A percentile compares a stretch with the other conserved stretches of the same genome.
Evolutionary conservation across 2,113 vertebrate species (phyloP).

Genomic region (Xenopus laevis): DNA sequence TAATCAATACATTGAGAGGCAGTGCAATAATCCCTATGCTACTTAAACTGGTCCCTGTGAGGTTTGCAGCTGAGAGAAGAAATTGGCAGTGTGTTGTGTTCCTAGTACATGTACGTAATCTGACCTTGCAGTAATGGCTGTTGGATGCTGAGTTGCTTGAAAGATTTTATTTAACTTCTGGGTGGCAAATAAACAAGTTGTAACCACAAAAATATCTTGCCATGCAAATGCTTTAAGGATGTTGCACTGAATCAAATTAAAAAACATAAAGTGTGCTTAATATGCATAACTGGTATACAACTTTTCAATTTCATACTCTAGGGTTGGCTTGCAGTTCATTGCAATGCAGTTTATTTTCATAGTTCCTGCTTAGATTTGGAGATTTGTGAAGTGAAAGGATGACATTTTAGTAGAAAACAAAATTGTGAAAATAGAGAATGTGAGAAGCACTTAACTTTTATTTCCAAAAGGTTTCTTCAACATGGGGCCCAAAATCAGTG

Average conservation of each 20-base stretch:
- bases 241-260: background rate
- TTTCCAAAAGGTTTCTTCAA: too few relatives aligned
- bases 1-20: slow-evolving; percentile 19
- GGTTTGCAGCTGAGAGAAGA: slow-evolving; percentile 24
- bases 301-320: too few relatives aligned
- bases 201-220: slow-evolving; percentile 25
- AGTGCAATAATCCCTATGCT: slow-evolving; percentile 7
- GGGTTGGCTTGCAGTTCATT: too few relatives aligned
- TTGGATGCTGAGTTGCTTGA: slow-evolving; percentile 13
- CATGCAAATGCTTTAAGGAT: background rate
- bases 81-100: slow-evolving; percentile 34
- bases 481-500: too few relatives aligned
- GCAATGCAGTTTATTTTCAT: too few relatives aligned
- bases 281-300: too few relatives aligned
- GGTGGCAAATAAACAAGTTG: slow-evolving; percentile 37
- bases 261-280: background rate
- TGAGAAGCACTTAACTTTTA: too few relatives aligned
- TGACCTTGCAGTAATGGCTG: slow-evolving; percentile 36
- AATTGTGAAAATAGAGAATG: too few relatives aligned
- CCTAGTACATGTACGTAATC: slow-evolving; percentile 26
- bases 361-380: too few relatives aligned
- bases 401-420: too few relatives aligned
- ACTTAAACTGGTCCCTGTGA: slow-evolving; percentile 26
- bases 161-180: slow-evolving; percentile 36
- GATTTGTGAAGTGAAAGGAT: too few relatives aligned